These are phyloP conservation scores for Rhea pennata DNA, from an alignment of 2,113 vertebrate species.

Conservation along the genomic window DNA sequence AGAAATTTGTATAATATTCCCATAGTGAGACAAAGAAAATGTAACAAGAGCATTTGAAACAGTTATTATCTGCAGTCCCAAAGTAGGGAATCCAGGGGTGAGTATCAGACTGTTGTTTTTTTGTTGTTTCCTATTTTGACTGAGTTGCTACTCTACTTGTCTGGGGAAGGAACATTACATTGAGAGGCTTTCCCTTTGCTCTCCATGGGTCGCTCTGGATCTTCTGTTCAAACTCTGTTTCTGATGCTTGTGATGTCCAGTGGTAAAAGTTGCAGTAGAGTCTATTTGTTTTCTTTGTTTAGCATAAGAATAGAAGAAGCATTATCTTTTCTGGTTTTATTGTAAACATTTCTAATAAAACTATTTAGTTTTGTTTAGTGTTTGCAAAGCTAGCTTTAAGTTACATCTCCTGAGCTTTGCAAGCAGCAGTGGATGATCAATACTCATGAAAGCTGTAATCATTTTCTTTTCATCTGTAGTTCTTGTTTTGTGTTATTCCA, in stretches of 20 bases:
- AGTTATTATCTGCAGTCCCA: neutral
- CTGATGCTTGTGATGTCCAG: neutral
- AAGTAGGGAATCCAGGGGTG: neutral
- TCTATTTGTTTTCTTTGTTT: neutral
- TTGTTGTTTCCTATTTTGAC: neutral
- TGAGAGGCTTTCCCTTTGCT: neutral
- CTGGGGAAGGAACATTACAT: neutral
- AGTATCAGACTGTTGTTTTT: neutral
- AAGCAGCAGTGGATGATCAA: fast-evolving
- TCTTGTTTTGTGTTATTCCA: neutral
- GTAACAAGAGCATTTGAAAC: neutral
- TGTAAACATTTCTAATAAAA: neutral
- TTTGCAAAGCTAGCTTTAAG: neutral
- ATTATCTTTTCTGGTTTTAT: neutral
- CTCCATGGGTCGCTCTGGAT: neutral
- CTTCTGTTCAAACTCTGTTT: neutral
- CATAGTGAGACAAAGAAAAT: neutral
- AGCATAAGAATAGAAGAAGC: neutral
- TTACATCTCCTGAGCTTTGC: neutral
- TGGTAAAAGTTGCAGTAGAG: neutral
- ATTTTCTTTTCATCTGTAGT: neutral
- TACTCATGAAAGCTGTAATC: neutral
- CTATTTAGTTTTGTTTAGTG: neutral
- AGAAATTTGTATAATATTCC: neutral
- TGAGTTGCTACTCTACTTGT: neutral